Evolutionary conservation across 2,113 vertebrate genomes (phyloP).

Genomic region (Macrotis lagotis): DNA sequence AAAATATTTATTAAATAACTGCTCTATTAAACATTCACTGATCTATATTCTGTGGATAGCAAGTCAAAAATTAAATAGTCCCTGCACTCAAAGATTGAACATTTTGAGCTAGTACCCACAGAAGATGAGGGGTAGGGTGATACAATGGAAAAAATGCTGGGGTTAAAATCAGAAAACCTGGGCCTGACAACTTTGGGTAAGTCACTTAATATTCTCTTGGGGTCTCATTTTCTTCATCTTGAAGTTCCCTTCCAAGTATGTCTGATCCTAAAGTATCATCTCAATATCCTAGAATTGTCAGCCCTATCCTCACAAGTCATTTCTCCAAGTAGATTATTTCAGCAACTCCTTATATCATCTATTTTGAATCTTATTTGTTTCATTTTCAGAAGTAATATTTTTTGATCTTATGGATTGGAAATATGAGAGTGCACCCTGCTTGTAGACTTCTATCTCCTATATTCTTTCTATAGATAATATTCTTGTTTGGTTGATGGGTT

Average conservation of each 20-base stretch:
- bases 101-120: neutral
- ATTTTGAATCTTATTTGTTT: neutral
- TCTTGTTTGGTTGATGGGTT: slow-evolving; percentile 3
- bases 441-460: neutral
- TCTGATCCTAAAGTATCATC: neutral
- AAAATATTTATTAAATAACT: too few relatives aligned
- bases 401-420: neutral
- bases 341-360: neutral
- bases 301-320: neutral
- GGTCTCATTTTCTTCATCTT: neutral
- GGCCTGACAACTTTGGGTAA: neutral
- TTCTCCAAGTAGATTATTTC: neutral
- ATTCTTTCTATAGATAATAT: slow-evolving; percentile 15
- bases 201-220: neutral
- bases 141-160: neutral
- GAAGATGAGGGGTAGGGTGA: neutral
- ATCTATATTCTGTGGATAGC: neutral
- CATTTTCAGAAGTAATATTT: neutral
- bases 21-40: too few relatives aligned
- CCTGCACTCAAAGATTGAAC: neutral
- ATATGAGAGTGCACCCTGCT: neutral
- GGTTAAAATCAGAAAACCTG: neutral
- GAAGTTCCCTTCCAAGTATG: neutral
- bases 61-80: neutral
- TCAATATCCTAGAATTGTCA: neutral